Evolutionary conservation across 2,113 vertebrate genomes (phyloP).

Genomic region (Erythrocercus mccallii): DNA sequence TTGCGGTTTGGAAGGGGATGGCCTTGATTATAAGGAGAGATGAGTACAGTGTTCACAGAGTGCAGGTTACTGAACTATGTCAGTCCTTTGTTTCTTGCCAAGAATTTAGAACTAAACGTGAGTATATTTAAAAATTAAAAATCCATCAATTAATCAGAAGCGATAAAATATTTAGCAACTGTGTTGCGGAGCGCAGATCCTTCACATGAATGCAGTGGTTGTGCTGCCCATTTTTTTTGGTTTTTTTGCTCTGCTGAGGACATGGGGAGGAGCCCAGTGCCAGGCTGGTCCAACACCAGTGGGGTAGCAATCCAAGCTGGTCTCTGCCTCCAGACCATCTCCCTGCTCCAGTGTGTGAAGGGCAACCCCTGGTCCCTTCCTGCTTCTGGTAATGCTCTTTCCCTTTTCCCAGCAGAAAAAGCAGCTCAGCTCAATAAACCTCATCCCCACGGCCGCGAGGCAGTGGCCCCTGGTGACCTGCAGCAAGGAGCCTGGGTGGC

Average conservation of each 20-base stretch:
- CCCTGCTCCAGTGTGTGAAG: not conserved
- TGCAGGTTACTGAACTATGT: not conserved
- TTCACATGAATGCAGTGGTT: not conserved
- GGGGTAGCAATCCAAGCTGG: not conserved
- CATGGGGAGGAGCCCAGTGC: accelerated
- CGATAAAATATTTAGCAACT: not conserved
- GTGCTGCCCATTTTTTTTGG: not conserved
- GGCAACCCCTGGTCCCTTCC: not conserved
- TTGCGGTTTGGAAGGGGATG: not conserved
- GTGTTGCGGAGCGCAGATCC: accelerated
- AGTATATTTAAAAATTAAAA: not conserved
- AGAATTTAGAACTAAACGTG: not conserved
- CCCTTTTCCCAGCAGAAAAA: not conserved
- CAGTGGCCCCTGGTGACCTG: slow-evolving; percentile 17
- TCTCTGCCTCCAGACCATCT: not conserved
- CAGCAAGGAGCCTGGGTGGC: not conserved
- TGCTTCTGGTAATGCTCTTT: not conserved
- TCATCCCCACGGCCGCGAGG: not conserved
- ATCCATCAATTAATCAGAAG: slow-evolving; percentile 36
- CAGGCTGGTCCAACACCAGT: not conserved
- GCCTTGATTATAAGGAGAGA: not conserved
- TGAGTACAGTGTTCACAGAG: not conserved
- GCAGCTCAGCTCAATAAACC: not conserved
- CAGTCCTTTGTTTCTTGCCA: not conserved
- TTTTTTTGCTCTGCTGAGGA: not conserved